Evolutionary conservation across 2,888 invertebrate species (phyloP).

Genomic region (Tenthredo amoena): DNA sequence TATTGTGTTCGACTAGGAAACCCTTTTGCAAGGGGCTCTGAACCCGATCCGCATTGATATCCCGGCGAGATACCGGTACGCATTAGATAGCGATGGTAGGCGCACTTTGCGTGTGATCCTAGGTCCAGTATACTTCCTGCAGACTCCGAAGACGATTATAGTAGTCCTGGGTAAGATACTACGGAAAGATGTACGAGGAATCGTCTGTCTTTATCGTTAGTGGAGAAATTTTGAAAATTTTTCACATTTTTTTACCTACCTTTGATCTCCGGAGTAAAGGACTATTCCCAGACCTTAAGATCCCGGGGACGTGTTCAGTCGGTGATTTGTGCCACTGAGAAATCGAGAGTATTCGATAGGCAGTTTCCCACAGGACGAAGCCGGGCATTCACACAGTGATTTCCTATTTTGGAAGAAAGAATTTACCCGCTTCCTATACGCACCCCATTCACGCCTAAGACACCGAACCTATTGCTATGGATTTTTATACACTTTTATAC

Average conservation of each 20-base stretch:
- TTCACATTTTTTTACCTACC: constrained; percentile 34
- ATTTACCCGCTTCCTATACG: neutral
- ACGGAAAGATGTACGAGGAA: neutral
- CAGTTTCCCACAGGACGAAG: constrained; percentile 47
- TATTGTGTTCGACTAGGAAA: constrained; percentile 48
- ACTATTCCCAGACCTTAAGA: constrained; percentile 48
- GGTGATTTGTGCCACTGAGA: constrained; percentile 44
- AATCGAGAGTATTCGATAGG: constrained; percentile 43
- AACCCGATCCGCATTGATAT: constrained; percentile 56
- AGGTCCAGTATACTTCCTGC: neutral
- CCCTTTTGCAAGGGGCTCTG: constrained; percentile 51
- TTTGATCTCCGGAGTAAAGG: constrained; percentile 45
- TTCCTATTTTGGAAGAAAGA: neutral
- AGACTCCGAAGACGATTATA: neutral
- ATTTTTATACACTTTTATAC: neutral
- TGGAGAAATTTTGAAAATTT: constrained; percentile 21
- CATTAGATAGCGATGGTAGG: neutral
- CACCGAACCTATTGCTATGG: neutral
- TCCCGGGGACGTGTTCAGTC: constrained; percentile 4
- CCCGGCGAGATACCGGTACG: constrained; percentile 46
- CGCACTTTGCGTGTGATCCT: constrained; percentile 21
- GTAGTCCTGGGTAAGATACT: neutral
- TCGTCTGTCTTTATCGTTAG: neutral
- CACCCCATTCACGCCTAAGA: neutral
- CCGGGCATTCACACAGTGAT: neutral